Conservation (phyloP, 1,140 invertebrate species). For the Diabrotica undecimpunctata region DNA sequence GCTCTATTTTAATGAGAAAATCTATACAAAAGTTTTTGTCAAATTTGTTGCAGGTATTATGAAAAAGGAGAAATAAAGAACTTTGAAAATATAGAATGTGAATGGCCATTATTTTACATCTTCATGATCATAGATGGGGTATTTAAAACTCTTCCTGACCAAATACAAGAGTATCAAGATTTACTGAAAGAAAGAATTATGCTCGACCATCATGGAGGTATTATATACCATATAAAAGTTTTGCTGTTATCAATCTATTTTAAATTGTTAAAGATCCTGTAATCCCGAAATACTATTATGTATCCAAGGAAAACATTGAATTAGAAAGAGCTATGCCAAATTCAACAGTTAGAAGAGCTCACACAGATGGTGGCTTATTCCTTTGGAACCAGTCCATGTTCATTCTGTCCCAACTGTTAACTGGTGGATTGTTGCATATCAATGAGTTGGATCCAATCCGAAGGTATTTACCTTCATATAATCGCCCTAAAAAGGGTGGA, state of each 20-base stretch:
- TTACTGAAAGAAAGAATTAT: constrained; percentile 70
- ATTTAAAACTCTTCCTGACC: constrained; percentile 82
- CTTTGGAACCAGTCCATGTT: constrained; percentile 94
- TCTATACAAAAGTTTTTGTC: too few species aligned
- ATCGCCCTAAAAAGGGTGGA: constrained; percentile 83
- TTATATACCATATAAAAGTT: constrained; percentile 44
- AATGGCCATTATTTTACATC: constrained; percentile 96
- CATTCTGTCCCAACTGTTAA: constrained; percentile 87
- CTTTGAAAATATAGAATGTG: constrained; percentile 95
- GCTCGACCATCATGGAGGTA: constrained; percentile 74
- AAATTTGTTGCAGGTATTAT: constrained; percentile 50
- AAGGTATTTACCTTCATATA: constrained; percentile 92
- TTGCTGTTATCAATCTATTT: constrained; percentile 5
- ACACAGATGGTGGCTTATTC: constrained; percentile 60
- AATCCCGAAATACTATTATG: constrained; percentile 83
- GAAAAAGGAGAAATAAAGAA: constrained; percentile 70
- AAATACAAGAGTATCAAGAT: constrained; percentile 88
- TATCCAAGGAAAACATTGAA: constrained; percentile 77
- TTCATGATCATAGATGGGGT: constrained; percentile 96
- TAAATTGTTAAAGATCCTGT: constrained; percentile 63
- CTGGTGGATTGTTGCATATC: constrained; percentile 83
- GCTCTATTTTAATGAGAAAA: too few species aligned
- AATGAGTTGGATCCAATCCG: constrained; percentile 95
- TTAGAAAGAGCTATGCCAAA: constrained; percentile 71
- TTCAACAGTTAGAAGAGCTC: constrained; percentile 61